Base-by-base conservation (phyloP, 2,888 invertebrate genomes). In the Nowickia ferox region DNA sequence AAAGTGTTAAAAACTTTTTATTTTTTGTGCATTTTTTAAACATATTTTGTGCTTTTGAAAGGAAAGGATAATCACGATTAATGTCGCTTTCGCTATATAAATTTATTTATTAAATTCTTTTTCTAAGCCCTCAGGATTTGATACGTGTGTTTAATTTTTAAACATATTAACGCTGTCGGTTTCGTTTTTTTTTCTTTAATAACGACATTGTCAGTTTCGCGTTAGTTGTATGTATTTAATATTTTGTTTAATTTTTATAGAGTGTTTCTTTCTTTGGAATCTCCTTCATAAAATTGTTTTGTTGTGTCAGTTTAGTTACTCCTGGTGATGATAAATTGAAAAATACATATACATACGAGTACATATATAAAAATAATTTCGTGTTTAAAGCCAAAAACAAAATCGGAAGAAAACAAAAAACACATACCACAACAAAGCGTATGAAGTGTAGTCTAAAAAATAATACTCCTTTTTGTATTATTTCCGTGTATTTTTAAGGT, bases 251-350 rank as follows among this genome's bases (percentile, higher is more conserved):
- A 13, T 30, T 74, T 75, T 30, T 30, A 30, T 30, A 30, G 30
- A 30, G 30, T 30, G 15, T 42, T 9, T 68, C 2, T n/a, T 9
- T 51, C n/a, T 9, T 51, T 11, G 42, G 68, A n/a, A 30, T 61
- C 61, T 61, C 75, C 11, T 75, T 75, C 46, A 75, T 22, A 69
- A 63, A 55, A 63, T 82, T 55, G 63, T 79, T 84, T 84, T 79
- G 84, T 84, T 79, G 75, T 78, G 78, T 79, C 84, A 79, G 74
- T 8, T 51, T 51, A 80, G 75, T 84, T 72, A 80, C 84, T 76
- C 65, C 57, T 80, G 63, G 80, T 76, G 79, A 84, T 76, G 63
- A 68, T 75, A n/a, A 46, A 61, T 46, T 69, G 55, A 46, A 61
- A 75, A 15, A 30, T 30, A 22, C 22, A 22, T 22, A 0, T 30